phyloP scores from a whole-genome alignment of 2,888 invertebrate species.

The Aporophyla lueneburgensis region DNA sequence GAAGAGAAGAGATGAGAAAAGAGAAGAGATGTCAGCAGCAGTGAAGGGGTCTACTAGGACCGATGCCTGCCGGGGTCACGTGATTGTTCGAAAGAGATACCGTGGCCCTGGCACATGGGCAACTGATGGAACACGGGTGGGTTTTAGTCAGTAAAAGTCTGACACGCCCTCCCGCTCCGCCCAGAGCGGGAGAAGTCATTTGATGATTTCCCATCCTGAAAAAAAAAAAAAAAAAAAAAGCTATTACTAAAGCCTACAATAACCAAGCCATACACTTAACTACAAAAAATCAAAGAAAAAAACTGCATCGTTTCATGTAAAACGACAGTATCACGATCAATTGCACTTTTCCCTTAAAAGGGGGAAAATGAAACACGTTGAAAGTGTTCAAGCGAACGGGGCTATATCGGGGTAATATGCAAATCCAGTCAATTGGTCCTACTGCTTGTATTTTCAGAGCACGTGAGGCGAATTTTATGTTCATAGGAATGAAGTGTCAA shows the following conservation, averaged over 20 bases:
- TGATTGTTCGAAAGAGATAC: no score
- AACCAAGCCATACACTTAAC: conserved; percentile 1
- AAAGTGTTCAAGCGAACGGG: conserved; percentile 18
- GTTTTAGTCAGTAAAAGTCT: no score
- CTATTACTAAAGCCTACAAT: neutral
- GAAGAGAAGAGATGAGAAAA: no score
- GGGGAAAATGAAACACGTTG: conserved; percentile 9
- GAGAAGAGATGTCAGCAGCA: no score
- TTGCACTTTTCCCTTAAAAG: neutral
- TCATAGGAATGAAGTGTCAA: neutral
- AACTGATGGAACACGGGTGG: no score
- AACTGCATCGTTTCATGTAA: neutral
- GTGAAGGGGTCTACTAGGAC: no score
- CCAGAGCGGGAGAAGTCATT: no score
- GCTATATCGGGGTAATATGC: conserved; percentile 40
- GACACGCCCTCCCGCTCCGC: no score
- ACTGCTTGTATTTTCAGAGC: conserved; percentile 47
- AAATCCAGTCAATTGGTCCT: conserved; percentile 44
- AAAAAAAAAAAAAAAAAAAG: no score
- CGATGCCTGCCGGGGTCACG: no score
- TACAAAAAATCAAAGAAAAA: neutral
- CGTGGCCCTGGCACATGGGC: no score
- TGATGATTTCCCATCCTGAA: no score
- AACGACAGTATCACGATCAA: conserved; percentile 1
- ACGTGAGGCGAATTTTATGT: conserved; percentile 28